These are phyloP conservation scores for Orchestes rusci DNA, from an alignment of 2,888 invertebrate genomes.

Conservation along the genomic window DNA sequence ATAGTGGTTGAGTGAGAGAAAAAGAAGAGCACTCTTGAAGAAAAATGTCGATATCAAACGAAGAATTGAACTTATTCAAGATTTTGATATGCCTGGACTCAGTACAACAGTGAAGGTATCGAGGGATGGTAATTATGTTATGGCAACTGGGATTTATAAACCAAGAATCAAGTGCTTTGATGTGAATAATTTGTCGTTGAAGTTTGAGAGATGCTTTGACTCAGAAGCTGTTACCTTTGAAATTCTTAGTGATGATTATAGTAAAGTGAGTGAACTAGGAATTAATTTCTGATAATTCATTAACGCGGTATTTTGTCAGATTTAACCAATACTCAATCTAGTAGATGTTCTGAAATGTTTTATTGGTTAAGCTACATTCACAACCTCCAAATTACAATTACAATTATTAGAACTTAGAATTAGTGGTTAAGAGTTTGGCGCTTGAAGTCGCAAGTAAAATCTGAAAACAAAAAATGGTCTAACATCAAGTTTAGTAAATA, in stretches of 20 bases:
- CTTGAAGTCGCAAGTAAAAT: too few species aligned
- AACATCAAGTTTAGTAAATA: too few species aligned
- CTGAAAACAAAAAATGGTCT: too few species aligned
- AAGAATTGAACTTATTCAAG: slow-evolving; percentile 94
- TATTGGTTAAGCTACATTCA: too few species aligned
- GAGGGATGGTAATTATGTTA: slow-evolving; percentile 84
- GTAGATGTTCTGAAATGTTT: too few species aligned
- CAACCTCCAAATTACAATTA: too few species aligned
- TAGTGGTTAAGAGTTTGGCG: too few species aligned
- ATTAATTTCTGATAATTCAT: too few species aligned
- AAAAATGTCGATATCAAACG: slow-evolving; percentile 85
- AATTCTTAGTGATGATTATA: slow-evolving; percentile 90
- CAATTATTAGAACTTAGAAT: too few species aligned
- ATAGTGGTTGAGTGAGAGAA: slow-evolving; percentile 74
- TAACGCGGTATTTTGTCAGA: too few species aligned
- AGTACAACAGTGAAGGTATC: slow-evolving; percentile 80
- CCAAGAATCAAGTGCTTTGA: slow-evolving; percentile 95
- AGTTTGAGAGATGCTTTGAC: slow-evolving; percentile 97
- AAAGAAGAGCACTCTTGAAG: slow-evolving; percentile 71
- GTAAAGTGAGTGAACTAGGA: slow-evolving; percentile 79
- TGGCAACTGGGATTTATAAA: slow-evolving; percentile 93
- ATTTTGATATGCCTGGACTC: slow-evolving; percentile 97
- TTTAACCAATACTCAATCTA: too few species aligned
- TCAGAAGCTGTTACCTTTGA: slow-evolving; percentile 93
- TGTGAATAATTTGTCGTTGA: slow-evolving; percentile 89